Percentiles rank a stretch among this genome's conserved stretches.
Conservation (phyloP, 2,888 invertebrate genomes). For the Xanthia icteritia region DNA sequence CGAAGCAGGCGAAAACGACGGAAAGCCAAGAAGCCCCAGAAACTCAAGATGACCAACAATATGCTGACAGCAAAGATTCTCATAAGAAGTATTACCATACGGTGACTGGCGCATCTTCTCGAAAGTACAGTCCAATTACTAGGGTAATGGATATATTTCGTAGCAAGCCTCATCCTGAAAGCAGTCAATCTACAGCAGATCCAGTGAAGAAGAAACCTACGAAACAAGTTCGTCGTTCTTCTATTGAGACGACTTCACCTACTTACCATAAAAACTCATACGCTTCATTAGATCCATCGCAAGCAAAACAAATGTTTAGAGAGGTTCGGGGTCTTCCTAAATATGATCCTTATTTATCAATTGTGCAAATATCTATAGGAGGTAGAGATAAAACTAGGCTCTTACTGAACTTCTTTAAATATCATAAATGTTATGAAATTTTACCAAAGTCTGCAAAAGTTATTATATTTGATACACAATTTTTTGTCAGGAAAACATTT, state of each 20-base stretch:
- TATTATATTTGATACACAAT: constrained; percentile 88
- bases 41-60: constrained; percentile 77
- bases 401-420: constrained; percentile 87
- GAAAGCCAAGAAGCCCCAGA: constrained; percentile 80
- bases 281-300: constrained; percentile 86
- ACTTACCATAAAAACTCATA: constrained; percentile 89
- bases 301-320: constrained; percentile 87
- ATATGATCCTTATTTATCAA: constrained; percentile 88
- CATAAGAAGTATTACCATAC: constrained; percentile 89
- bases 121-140: constrained; percentile 88
- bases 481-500: constrained; percentile 87
- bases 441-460: constrained; percentile 89
- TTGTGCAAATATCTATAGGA: constrained; percentile 88
- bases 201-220: constrained; percentile 82
- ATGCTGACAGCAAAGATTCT: constrained; percentile 82
- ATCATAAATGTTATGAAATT: constrained; percentile 89
- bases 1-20: constrained; percentile 76
- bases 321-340: constrained; percentile 88
- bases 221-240: constrained; percentile 84
- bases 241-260: constrained; percentile 87
- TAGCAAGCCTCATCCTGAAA: constrained; percentile 83
- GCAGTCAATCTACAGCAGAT: constrained; percentile 77
- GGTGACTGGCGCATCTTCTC: constrained; percentile 87
- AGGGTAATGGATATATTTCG: constrained; percentile 89
- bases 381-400: constrained; percentile 88